These are phyloP conservation scores for Thelohanellus kitauei DNA, from an alignment of 30 jellyfish, hydroid and myxozoan genomes.

Conservation along the genomic window DNA sequence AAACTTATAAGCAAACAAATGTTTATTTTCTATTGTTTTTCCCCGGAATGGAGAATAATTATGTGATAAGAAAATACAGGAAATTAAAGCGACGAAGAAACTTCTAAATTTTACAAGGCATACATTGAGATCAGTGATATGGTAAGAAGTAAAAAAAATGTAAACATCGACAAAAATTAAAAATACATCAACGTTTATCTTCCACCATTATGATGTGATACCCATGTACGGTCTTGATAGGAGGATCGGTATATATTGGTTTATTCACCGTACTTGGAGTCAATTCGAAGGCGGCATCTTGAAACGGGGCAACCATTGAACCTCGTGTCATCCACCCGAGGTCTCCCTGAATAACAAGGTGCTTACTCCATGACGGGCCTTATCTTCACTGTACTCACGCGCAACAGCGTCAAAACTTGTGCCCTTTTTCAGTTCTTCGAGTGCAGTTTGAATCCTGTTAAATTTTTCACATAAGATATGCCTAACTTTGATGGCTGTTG, in stretches of 20 bases:
- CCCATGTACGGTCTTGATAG: conserved; percentile 59
- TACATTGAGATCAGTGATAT: too few species aligned
- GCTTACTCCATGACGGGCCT: conserved; percentile 81
- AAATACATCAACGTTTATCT: conserved; percentile 27
- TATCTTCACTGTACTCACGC: conserved; percentile 68
- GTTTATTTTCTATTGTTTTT: too few species aligned
- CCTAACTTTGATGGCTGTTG: too few species aligned
- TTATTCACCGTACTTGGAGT: conserved; percentile 79
- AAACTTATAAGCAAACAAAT: too few species aligned
- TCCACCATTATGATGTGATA: conserved; percentile 84
- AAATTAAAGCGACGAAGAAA: too few species aligned
- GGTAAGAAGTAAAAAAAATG: too few species aligned
- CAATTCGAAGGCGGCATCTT: conserved; percentile 79
- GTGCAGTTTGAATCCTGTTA: conserved; percentile 50
- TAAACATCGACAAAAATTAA: neutral
- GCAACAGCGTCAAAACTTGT: conserved; percentile 64
- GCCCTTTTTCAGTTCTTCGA: conserved; percentile 68
- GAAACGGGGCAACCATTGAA: conserved; percentile 94
- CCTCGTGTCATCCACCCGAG: conserved; percentile 92
- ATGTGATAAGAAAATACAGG: too few species aligned
- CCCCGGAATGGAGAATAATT: too few species aligned
- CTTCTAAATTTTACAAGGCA: too few species aligned
- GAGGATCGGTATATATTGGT: conserved; percentile 73
- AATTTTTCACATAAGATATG: conserved; percentile 79
- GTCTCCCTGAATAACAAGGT: conserved; percentile 34